Evolutionary conservation across 2,113 vertebrate genomes (phyloP), one percentile per base, ranked within the genome.

Genomic region (Prunella himalayana): DNA sequence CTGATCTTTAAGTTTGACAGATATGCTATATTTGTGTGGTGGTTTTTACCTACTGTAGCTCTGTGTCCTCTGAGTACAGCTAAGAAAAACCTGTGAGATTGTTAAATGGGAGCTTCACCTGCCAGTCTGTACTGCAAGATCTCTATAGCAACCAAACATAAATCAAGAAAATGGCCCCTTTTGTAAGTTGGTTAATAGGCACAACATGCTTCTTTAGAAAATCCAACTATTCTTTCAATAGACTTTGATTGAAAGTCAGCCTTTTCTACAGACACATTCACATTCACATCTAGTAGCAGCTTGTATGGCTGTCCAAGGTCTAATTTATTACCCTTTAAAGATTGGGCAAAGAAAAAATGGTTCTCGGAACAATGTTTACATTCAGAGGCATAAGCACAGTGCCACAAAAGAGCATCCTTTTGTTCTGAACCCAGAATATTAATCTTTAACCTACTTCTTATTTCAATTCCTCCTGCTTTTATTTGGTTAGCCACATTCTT

Each of bases 151-250:
- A 98, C 98, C 96, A 92, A 97, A 98, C 97, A 98, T 99, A 99
- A 99, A 99, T 99, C 98, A 99, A 97, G 98, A 97, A 99, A 99
- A 99, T 98, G 98, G 98, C 97, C 98, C 97, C 98, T 98, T 99
- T 99, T 99, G 98, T 99, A 98, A 97, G 98, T 98, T 99, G 98
- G 98, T 99, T 99, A 99, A 99, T 98, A 98, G 98, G 98, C 99
- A 98, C 98, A 98, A 99, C 99, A 99, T 99, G 99, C 98, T 98
- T 98, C 98, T 98, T 98, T 98, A 99, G 98, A 99, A 99, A 99
- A 98, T 98, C 97, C 97, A 97, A 98, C 98, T 98, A 98, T 98
- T 99, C 98, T 99, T 98, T 99, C 98, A 99, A 99, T 98, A 98
- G 98, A 98, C 98, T 98, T 98, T 99, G 99, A 99, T 98, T 98